phyloP scores from a whole-genome alignment of 2,797 vertebrate genomes.

The Emys orbicularis region DNA sequence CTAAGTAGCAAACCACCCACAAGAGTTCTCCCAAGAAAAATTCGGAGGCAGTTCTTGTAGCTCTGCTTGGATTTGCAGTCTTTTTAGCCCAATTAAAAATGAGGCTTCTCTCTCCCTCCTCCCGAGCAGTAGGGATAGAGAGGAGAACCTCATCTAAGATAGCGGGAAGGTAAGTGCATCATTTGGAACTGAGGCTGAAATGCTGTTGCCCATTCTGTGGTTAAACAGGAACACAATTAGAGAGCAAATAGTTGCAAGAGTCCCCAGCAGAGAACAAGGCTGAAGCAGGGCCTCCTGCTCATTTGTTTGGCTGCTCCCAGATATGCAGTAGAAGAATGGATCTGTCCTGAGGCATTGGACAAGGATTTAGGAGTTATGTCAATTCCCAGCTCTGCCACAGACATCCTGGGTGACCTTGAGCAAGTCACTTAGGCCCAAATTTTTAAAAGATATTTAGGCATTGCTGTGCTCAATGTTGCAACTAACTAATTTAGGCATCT shows the following conservation, averaged over 20 bases:
- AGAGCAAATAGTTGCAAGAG: neutral
- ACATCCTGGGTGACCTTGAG: neutral
- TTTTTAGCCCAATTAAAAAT: neutral
- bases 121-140: neutral
- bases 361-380: constrained; percentile 12
- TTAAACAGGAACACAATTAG: neutral
- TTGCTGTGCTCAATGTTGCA: neutral
- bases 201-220: neutral
- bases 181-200: neutral
- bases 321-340: neutral
- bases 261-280: neutral
- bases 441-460: neutral
- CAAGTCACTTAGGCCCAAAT: neutral
- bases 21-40: neutral
- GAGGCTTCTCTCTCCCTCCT: neutral
- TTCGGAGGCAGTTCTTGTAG: fast-evolving
- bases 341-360: neutral
- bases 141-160: constrained; percentile 1
- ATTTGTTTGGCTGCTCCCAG: constrained; percentile 8
- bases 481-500: neutral
- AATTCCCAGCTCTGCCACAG: constrained; percentile 6
- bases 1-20: neutral
- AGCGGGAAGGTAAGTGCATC: neutral
- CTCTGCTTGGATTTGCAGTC: neutral
- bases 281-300: constrained; percentile 39